A percentile compares a stretch with the other conserved stretches of the same genome.
phyloP scores from a whole-genome alignment of 2,888 invertebrate genomes.

The Plebejus melissa region DNA sequence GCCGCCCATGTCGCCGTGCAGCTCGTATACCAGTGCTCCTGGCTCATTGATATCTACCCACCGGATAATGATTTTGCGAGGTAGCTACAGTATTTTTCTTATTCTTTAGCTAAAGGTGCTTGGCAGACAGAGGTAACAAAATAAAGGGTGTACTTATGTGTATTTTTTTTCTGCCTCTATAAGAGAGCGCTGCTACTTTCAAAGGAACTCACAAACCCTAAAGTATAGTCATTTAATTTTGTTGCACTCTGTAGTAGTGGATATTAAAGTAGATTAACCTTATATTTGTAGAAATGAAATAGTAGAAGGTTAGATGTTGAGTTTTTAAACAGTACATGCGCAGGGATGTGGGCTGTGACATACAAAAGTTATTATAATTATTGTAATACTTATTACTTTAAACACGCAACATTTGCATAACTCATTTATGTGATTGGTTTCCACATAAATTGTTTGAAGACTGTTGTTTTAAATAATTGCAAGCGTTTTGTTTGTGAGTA shows the following conservation, averaged over 20 bases:
- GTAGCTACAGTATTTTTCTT: slow-evolving; percentile 54
- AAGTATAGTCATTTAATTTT: too few relatives aligned
- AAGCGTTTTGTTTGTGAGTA: neutral
- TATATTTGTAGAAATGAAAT: neutral
- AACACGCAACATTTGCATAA: slow-evolving; percentile 24
- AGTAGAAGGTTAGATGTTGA: neutral
- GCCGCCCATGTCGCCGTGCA: slow-evolving; percentile 85
- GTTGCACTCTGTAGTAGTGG: neutral
- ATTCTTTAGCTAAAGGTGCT: too few relatives aligned
- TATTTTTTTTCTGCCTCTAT: too few relatives aligned
- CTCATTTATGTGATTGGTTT: slow-evolving; percentile 23
- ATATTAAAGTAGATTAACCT: neutral
- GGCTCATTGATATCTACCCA: slow-evolving; percentile 86
- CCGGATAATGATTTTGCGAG: slow-evolving; percentile 85
- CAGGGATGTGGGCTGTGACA: neutral
- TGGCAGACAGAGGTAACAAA: too few relatives aligned
- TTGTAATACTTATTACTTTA: slow-evolving; percentile 1
- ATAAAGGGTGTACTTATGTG: too few relatives aligned
- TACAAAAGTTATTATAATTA: slow-evolving; percentile 7
- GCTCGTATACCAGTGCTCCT: slow-evolving; percentile 91
- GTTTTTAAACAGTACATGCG: neutral
- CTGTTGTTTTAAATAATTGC: slow-evolving; percentile 14
- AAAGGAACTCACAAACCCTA: too few relatives aligned
- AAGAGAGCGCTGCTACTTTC: too few relatives aligned
- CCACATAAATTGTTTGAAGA: neutral